Percentiles rank a stretch among this genome's conserved stretches.
Evolutionary conservation across 2,888 invertebrate species (phyloP).

Genomic region (Diaperis boleti): DNA sequence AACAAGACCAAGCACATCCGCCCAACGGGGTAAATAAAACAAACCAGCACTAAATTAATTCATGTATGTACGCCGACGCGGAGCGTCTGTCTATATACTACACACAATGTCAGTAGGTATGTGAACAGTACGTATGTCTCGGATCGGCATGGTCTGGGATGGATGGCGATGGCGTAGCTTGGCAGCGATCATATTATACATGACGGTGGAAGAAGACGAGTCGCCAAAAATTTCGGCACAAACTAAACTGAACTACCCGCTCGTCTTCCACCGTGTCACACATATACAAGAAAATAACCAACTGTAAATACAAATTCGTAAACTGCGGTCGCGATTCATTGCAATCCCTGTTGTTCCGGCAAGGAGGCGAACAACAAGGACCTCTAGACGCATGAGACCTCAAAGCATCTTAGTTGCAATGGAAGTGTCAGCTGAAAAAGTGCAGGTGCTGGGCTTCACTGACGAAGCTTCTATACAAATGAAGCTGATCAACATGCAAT

Average conservation of each 20-base stretch:
- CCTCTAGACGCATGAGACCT: conserved; percentile 4
- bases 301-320: not conserved
- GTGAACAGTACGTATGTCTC: conserved; percentile 21
- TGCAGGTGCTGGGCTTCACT: conserved; percentile 56
- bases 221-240: too few species aligned
- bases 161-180: conserved; percentile 38
- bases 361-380: conserved; percentile 14
- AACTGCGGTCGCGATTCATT: conserved; percentile 2
- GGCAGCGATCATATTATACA: conserved; percentile 31
- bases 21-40: conserved; percentile 66
- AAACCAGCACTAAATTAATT: conserved; percentile 67
- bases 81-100: conserved; percentile 40
- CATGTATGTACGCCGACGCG: conserved; percentile 42
- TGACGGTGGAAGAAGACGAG: too few species aligned
- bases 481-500: conserved; percentile 57
- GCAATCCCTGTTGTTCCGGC: not conserved
- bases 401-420: conserved; percentile 29
- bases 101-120: conserved; percentile 37
- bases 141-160: conserved; percentile 32
- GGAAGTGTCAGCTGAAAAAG: conserved; percentile 43
- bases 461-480: conserved; percentile 51
- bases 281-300: conserved; percentile 7
- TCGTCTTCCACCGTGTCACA: too few species aligned
- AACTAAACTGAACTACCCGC: too few species aligned
- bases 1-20: conserved; percentile 67